Conservation (phyloP, 2,888 invertebrate genomes). For the Machimus rusticus region DNA sequence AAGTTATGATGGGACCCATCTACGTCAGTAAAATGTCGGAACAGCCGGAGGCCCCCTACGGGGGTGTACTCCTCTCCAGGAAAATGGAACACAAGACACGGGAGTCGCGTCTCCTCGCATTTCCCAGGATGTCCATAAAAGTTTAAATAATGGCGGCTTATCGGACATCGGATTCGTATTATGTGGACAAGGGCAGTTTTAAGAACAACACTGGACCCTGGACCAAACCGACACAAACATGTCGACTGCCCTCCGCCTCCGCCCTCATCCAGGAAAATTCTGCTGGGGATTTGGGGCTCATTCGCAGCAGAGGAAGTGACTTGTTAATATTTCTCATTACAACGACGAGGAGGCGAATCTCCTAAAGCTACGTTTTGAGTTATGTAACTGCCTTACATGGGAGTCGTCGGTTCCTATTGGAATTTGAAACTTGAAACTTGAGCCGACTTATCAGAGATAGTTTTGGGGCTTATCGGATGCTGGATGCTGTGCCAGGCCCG, state of each 20-base stretch:
- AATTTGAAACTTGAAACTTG: slow-evolving; percentile 1
- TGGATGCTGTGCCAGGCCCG: background rate
- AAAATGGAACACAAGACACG: slow-evolving; percentile 9
- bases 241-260: background rate
- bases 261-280: background rate
- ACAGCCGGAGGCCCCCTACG: background rate
- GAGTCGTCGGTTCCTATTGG: background rate
- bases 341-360: background rate
- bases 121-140: slow-evolving; percentile 43
- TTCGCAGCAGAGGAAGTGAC: background rate
- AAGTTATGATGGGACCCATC: background rate
- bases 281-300: background rate
- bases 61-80: background rate
- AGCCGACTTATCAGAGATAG: slow-evolving; percentile 24
- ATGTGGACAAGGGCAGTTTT: slow-evolving; percentile 10
- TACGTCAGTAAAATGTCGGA: background rate
- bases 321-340: slow-evolving; percentile 27
- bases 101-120: background rate
- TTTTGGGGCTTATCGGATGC: slow-evolving; percentile 9
- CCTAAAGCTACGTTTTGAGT: background rate
- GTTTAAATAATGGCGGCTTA: slow-evolving; percentile 43
- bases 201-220: background rate
- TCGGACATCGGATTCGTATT: slow-evolving; percentile 26
- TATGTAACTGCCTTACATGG: slow-evolving; percentile 3
- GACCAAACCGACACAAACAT: background rate